A percentile compares a stretch with the other conserved stretches of the same genome.
Evolutionary conservation across 2,888 invertebrate genomes (phyloP).

Genomic region (Melipona beecheii): DNA sequence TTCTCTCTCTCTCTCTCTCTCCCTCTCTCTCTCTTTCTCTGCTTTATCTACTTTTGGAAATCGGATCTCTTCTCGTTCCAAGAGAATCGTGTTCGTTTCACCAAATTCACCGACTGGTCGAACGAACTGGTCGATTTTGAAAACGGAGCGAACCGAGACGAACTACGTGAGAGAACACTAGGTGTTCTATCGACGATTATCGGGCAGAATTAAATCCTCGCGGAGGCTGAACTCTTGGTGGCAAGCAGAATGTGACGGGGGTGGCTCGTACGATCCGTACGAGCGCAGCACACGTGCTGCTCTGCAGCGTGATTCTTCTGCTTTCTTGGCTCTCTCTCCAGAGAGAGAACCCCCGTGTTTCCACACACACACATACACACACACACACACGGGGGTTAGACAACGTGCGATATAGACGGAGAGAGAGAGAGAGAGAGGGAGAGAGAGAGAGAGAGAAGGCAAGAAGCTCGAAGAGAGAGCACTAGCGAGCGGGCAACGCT

Average conservation of each 20-base stretch:
- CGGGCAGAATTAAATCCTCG: neutral
- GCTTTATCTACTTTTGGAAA: neutral
- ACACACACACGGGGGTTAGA: slow-evolving; percentile 11
- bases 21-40: too few relatives aligned
- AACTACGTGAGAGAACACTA: neutral
- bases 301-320: slow-evolving; percentile 69
- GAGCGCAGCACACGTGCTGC: slow-evolving; percentile 72
- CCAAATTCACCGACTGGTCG: neutral
- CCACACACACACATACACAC: slow-evolving; percentile 10
- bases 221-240: neutral
- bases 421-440: slow-evolving; percentile 15
- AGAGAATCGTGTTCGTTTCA: neutral
- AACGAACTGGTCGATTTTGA: too few relatives aligned
- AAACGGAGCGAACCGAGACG: neutral
- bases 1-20: too few relatives aligned
- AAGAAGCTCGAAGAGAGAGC: slow-evolving; percentile 15
- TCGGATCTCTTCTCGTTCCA: neutral
- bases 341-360: slow-evolving; percentile 43
- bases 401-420: slow-evolving; percentile 17
- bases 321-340: slow-evolving; percentile 62
- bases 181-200: neutral
- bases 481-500: slow-evolving; percentile 56
- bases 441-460: slow-evolving; percentile 15
- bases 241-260: slow-evolving; percentile 22
- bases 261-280: slow-evolving; percentile 65